Evolutionary conservation across 1,140 invertebrate genomes (phyloP).

Genomic region (Melanaphis sacchari): DNA sequence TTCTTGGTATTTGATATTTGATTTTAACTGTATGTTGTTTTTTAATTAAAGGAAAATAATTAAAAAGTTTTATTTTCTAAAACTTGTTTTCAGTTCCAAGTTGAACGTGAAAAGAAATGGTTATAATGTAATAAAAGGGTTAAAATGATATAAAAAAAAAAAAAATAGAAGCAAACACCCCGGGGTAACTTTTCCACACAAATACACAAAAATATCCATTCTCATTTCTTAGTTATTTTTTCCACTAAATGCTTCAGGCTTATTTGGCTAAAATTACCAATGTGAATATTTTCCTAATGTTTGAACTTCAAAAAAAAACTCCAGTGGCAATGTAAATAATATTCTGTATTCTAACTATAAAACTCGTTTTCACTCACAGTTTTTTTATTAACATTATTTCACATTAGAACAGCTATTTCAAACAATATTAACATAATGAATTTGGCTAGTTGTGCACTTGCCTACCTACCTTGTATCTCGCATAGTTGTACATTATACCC

Average conservation of each 20-base stretch:
- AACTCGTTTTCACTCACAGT: conserved; percentile 20
- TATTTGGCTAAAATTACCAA: conserved; percentile 45
- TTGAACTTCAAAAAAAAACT: conserved; percentile 29
- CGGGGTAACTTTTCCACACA: conserved; percentile 50
- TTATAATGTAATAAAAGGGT: conserved; percentile 55
- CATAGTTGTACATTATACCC: background rate
- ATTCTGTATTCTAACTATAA: background rate
- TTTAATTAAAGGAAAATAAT: conserved; percentile 51
- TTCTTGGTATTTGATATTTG: conserved; percentile 23
- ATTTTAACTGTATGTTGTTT: conserved; percentile 33
- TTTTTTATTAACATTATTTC: conserved; percentile 47
- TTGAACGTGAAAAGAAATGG: conserved; percentile 32
- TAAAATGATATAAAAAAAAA: conserved; percentile 30
- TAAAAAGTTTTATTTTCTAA: conserved; percentile 47
- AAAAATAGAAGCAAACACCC: conserved; percentile 40
- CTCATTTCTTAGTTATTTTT: conserved; percentile 53
- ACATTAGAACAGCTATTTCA: conserved; percentile 23
- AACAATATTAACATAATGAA: conserved; percentile 7
- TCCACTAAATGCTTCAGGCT: conserved; percentile 41
- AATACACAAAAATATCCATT: conserved; percentile 50
- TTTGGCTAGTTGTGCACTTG: background rate
- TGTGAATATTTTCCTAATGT: conserved; percentile 48
- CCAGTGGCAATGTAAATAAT: conserved; percentile 47
- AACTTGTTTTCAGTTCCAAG: conserved; percentile 27
- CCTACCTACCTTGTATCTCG: background rate